Conservation (phyloP, 1,140 invertebrate genomes). For the Nebria ingens region DNA sequence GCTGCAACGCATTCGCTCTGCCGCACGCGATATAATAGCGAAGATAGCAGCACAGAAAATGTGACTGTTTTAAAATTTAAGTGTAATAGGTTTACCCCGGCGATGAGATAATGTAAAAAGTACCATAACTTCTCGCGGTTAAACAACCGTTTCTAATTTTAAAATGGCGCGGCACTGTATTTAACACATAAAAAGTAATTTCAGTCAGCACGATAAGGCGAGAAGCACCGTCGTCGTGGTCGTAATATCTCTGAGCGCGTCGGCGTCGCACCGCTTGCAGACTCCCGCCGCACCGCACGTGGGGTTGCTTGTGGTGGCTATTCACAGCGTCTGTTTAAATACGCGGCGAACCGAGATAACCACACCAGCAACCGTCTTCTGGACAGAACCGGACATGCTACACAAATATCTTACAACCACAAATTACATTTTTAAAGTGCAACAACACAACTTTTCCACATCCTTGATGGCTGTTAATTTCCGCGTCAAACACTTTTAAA, state of each 20-base stretch:
- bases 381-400: too few relatives aligned
- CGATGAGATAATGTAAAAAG: conserved; percentile 28
- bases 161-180: conserved; percentile 23
- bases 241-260: background rate
- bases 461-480: too few relatives aligned
- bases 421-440: too few relatives aligned
- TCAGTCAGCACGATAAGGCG: conserved; percentile 21
- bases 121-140: conserved; percentile 25
- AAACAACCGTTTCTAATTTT: conserved; percentile 29
- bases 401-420: too few relatives aligned
- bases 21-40: conserved; percentile 23
- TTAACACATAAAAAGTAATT: conserved; percentile 24
- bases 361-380: too few relatives aligned
- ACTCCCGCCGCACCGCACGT: background rate
- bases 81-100: conserved; percentile 30
- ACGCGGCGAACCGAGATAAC: too few relatives aligned
- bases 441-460: too few relatives aligned
- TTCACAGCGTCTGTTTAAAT: background rate
- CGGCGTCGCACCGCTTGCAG: background rate
- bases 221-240: background rate
- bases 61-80: conserved; percentile 34
- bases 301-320: background rate
- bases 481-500: too few relatives aligned
- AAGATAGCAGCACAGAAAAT: conserved; percentile 29
- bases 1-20: conserved; percentile 23